Conservation (phyloP, 2,888 invertebrate species). For the Byasa hedistus region DNA sequence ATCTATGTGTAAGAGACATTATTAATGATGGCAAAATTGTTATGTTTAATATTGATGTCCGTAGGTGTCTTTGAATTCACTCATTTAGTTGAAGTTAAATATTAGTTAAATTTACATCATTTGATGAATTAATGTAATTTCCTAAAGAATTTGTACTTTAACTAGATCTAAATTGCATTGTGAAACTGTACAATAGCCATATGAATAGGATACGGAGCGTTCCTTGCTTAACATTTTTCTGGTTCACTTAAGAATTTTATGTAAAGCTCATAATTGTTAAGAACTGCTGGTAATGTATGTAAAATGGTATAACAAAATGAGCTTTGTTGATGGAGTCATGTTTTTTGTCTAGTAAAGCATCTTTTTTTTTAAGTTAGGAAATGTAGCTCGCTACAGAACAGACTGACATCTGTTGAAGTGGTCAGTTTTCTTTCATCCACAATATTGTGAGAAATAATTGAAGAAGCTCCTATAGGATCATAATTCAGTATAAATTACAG, state of each 20-base stretch:
- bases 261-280: slow-evolving; percentile 74
- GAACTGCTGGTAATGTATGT: slow-evolving; percentile 76
- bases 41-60: slow-evolving; percentile 70
- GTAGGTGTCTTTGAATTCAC: slow-evolving; percentile 68
- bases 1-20: slow-evolving; percentile 67
- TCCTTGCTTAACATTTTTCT: slow-evolving; percentile 69
- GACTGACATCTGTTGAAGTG: slow-evolving; percentile 69
- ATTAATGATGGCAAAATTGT: slow-evolving; percentile 71
- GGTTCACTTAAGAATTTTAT: slow-evolving; percentile 64
- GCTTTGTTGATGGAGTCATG: slow-evolving; percentile 73
- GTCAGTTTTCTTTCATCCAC: slow-evolving; percentile 80
- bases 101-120: slow-evolving; percentile 77
- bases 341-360: slow-evolving; percentile 70
- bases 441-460: slow-evolving; percentile 67
- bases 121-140: slow-evolving; percentile 73
- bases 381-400: slow-evolving; percentile 73
- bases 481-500: slow-evolving; percentile 77
- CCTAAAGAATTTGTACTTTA: slow-evolving; percentile 79
- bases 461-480: slow-evolving; percentile 74
- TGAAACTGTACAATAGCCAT: slow-evolving; percentile 77
- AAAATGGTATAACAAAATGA: slow-evolving; percentile 72
- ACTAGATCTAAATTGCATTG: slow-evolving; percentile 78
- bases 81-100: slow-evolving; percentile 71
- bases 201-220: slow-evolving; percentile 75
- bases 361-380: slow-evolving; percentile 71